Conservation (phyloP, 2,113 vertebrate genomes). For the Donacobius atricapilla region DNA sequence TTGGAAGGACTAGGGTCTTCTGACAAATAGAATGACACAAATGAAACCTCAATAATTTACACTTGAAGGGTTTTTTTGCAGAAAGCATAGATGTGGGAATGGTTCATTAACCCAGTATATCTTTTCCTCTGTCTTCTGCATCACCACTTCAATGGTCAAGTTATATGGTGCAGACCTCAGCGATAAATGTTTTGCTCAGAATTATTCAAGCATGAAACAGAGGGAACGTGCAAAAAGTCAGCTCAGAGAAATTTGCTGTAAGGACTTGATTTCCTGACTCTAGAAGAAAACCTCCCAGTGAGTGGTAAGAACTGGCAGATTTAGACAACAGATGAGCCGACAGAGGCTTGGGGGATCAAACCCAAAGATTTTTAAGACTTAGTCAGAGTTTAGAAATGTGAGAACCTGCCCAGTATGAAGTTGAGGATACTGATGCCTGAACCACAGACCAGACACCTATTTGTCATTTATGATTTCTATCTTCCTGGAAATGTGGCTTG, state of each 20-base stretch:
- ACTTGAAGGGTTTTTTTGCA: neutral
- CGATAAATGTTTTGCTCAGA: neutral
- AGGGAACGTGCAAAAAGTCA: neutral
- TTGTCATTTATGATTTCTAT: neutral
- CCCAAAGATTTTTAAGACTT: neutral
- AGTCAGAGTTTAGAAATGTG: neutral
- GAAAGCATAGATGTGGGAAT: neutral
- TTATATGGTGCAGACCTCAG: neutral
- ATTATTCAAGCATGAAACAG: neutral
- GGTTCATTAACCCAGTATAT: neutral
- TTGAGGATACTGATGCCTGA: neutral
- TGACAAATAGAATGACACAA: neutral
- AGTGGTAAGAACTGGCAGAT: neutral
- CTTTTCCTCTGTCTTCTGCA: neutral
- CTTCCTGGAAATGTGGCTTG: neutral
- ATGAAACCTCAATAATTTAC: neutral
- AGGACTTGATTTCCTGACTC: neutral
- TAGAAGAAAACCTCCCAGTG: neutral
- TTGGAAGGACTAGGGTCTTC: neutral
- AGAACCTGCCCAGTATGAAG: neutral
- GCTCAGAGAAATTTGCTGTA: conserved; percentile 9
- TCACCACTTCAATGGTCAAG: neutral
- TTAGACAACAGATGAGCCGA: neutral
- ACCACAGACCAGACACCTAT: neutral
- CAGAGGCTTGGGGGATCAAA: neutral